Evolutionary conservation across 2,797 vertebrate genomes (phyloP), one percentile per base, ranked within the genome.

Genomic region (Erethizon dorsatum): DNA sequence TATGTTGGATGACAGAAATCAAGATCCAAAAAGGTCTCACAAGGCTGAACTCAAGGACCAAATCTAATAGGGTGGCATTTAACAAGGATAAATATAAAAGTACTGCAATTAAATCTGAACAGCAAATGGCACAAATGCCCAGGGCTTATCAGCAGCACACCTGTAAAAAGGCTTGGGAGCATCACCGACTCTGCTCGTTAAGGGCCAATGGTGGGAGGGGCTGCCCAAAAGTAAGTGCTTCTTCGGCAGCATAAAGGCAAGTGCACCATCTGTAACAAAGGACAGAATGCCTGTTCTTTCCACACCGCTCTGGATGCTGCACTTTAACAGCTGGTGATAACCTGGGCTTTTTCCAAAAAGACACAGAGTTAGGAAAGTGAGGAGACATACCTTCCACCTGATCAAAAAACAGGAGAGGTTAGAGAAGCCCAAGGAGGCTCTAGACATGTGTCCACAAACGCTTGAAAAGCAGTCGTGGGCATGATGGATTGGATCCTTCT

Each of bases 51-150:
- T 69, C 79, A 59, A 83, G 78, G 73, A 86, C 65, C 73, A 88
- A 73, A 82, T 90, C 83, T 87, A 86, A 89, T 47, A 61, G 83
- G 83, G 63, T 47, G 86, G 69, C 59, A 41, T 89, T 87, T 90
- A 90, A 59, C 80, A 88, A 91, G 65, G 89, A 96, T 50, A 33
- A 65, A 91, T 69, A 83, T 73, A 75, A 78, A 91, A 83, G 83
- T 12, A 33, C 52, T 26, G 65, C 47, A 52, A 33, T 94, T 88
- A 73, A 88, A 52, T 45, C 84, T 71, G 71, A 63, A 45, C 9
- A 47, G 91, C 56, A 45, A 86, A 85, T 54, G 11, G 90, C 71
- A 67, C 47, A 5, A 65, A 31, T 4, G 47, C 83, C 90, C 54
- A 2, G 41, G 17, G 83, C 59, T 90, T 86, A 57, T 77, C 63